Base-by-base conservation (phyloP, 2,113 vertebrate genomes). In the Cebidichthys violaceus region DNA sequence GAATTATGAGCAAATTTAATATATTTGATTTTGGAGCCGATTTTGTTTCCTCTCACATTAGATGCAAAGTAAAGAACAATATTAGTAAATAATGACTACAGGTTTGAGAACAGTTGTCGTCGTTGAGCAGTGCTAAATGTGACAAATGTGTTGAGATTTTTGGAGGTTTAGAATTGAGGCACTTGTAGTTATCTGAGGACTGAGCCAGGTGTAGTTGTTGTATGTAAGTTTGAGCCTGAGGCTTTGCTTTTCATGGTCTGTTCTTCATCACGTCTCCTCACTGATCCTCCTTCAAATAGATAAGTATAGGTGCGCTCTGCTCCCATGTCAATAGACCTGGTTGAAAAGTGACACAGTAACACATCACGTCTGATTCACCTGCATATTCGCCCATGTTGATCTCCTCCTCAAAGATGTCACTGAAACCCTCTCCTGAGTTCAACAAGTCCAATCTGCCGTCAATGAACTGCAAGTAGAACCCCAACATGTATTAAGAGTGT, bases 381-480 rank as follows among this genome's bases (percentile, higher is more conserved):
- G 97, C 97, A 79, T 99, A 99, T 91, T 99, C 98, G 4, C 97
- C 96, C 94, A 96, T 96, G 93, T 96, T 98, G 91, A 99, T 99
- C 90, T 99, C 98, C 39, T 99, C 98, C 90, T 99, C 98, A 92
- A 99, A 99, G 67, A 97, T 92, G 61, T 99, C 98, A 73, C 95
- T 99, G 95, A 99, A 99, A 75, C 98, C 98, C 84, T 99, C 96
- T 0, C 98, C 98, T 0, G 96, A 95, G 89, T 99, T 99, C 66
- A 99, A 92, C 75, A 98, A 94, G 88, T 99, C 98, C 86, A 99
- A 93, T 14, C 98, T 97, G 0, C 97, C 97, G 35, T 99, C 98
- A 74, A 99, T 99, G 86, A 99, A 99, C 98, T 99, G 77, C 24
- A 88, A 13, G 68, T 43, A 73, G 77, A 85, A 79, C 24, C 15